Evolutionary conservation across 2,113 vertebrate genomes (phyloP).

Genomic region (Tylochromis polylepis): DNA sequence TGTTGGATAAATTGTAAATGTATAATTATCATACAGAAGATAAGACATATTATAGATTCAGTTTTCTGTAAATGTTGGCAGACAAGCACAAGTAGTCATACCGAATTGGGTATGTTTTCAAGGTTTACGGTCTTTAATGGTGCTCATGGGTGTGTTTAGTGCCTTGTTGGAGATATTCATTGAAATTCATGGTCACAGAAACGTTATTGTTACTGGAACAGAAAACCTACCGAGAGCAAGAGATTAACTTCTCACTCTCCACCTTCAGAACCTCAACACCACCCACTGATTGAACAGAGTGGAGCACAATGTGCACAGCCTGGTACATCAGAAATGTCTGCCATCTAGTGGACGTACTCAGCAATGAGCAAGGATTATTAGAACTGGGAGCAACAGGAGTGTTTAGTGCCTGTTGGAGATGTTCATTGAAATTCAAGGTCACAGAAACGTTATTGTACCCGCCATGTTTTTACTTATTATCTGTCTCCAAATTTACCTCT

Average conservation of each 20-base stretch:
- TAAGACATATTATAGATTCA: not conserved
- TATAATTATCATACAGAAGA: not conserved
- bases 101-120: too few species aligned
- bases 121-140: not conserved
- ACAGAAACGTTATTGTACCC: too few species aligned
- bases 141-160: not conserved
- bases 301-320: not conserved
- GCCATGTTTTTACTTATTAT: not conserved
- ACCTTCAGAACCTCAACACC: not conserved
- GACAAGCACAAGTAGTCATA: not conserved
- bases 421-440: too few species aligned
- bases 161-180: not conserved
- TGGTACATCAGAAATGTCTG: conserved; percentile 10
- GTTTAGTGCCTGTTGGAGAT: too few species aligned
- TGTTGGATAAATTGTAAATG: not conserved
- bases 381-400: too few species aligned
- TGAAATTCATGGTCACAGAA: not conserved
- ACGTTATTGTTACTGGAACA: not conserved
- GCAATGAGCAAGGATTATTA: not conserved
- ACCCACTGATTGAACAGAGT: not conserved
- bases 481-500: not conserved
- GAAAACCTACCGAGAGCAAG: not conserved
- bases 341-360: conserved; percentile 44
- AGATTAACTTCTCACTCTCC: not conserved
- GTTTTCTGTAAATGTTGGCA: not conserved